Evolutionary conservation across 1,140 invertebrate genomes (phyloP), one percentile per base, ranked within the genome.

Genomic region (Pseudachorutes palmiensis): DNA sequence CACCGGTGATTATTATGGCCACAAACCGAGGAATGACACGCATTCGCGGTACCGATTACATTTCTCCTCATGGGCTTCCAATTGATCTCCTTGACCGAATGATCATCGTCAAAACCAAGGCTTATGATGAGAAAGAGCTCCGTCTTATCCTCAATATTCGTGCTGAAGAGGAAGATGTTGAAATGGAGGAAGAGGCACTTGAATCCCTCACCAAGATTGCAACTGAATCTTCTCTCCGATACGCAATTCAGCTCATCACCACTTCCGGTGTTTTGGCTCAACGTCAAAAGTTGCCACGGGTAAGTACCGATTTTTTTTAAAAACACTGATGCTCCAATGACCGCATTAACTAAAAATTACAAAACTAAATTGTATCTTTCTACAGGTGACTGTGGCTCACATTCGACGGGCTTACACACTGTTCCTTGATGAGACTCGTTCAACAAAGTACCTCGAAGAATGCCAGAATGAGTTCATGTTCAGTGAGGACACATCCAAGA

Each of bases 231-330:
- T 95, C 94, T 1, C 81, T 98, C 1, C 83, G 95, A 73, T 99
- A 99, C 79, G 90, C 94, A n/a, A 99, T 99, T 79, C 97, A 99
- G 76, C 83, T 99, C 2, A 99, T 99, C 71, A 97, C 94, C 41
- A 91, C 93, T 0, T 90, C 97, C 0, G 91, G 89, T 75, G 83
- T 99, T 28, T 91, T 98, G 33, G 87, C 91, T 65, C 82, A 84
- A 31, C 85, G 82, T 80, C 84, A 81, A 70, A 97, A 97, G 81
- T 88, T 90, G 2, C 85, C 84, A 2, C 89, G 92, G 81, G 89
- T 89, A 71, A 75, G 68, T 72, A 58, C n/a, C 5, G 36, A 45
- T 12, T 19, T 45, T 45, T 45, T 12, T 45, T 45, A 45, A n/a
- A n/a, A n/a, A n/a, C n/a, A 12, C 36, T 12, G 9, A 45, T 45